These are phyloP conservation scores for Cassiopea andromeda DNA, from an alignment of 30 jellyfish, hydroid and myxozoan species.

Conservation along the genomic window DNA sequence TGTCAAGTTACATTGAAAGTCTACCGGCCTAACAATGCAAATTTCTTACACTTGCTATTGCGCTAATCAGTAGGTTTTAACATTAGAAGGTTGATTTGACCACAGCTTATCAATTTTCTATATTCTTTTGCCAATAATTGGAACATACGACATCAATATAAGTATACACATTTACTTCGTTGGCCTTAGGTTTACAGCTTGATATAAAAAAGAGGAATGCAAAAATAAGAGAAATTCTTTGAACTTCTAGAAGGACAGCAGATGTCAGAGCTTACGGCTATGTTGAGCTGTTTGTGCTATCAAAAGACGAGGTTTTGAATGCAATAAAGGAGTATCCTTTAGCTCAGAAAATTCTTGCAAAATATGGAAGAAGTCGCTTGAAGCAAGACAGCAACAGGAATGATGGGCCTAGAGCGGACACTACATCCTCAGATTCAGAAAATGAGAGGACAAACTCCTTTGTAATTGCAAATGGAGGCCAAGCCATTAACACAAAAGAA, in stretches of 20 bases:
- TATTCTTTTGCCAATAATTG: not conserved
- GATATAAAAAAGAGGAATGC: too few species aligned
- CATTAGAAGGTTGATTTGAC: too few species aligned
- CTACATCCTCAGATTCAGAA: constrained; percentile 71
- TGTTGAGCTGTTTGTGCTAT: constrained; percentile 87
- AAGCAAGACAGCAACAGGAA: constrained; percentile 65
- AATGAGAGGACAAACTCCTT: constrained; percentile 49
- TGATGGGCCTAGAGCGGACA: constrained; percentile 79
- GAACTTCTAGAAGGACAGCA: constrained; percentile 85
- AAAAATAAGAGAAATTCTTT: not conserved
- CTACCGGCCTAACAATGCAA: too few species aligned
- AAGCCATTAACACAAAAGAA: constrained; percentile 10
- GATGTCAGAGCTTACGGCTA: constrained; percentile 94
- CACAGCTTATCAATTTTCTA: too few species aligned
- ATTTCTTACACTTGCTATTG: too few species aligned
- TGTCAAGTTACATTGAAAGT: too few species aligned
- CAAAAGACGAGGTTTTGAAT: constrained; percentile 88
- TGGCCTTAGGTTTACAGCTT: too few species aligned
- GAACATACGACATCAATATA: not conserved
- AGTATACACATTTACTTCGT: not conserved
- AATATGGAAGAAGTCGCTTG: constrained; percentile 85
- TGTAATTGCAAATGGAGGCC: constrained; percentile 22
- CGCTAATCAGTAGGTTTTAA: too few species aligned
- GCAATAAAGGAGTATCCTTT: constrained; percentile 89
- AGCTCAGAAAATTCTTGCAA: constrained; percentile 88